A percentile compares a stretch with the other conserved stretches of the same genome.
Conservation (phyloP, 92 coral and sea anemone species). For the Zoanthus sansibaricus region DNA sequence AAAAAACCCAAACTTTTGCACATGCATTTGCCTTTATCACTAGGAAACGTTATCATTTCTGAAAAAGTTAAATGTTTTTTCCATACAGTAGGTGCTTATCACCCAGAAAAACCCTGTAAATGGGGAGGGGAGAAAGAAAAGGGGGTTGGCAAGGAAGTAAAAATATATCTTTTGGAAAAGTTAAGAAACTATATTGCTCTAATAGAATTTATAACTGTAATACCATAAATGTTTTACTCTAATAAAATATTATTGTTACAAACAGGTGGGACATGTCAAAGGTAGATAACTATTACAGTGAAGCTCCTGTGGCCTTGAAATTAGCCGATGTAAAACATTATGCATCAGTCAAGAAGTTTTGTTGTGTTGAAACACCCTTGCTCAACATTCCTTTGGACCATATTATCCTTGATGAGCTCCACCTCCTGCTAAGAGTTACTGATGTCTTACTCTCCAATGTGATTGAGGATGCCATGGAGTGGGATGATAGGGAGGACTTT, state of each 20-base stretch:
- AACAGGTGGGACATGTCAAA: conserved; percentile 52
- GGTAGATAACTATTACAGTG: conserved; percentile 5
- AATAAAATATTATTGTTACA: background rate
- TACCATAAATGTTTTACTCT: background rate
- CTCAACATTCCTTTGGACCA: conserved; percentile 57
- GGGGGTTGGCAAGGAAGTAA: background rate
- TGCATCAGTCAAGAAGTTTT: conserved; percentile 41
- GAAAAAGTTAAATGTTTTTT: background rate
- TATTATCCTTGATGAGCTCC: conserved; percentile 67
- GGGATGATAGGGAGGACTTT: conserved; percentile 67
- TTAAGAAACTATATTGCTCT: background rate
- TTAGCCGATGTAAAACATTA: conserved; percentile 39
- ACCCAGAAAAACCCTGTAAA: too few species aligned
- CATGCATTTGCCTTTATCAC: conserved; percentile 3
- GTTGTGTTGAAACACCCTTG: conserved; percentile 47
- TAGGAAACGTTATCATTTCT: background rate
- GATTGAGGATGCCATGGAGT: conserved; percentile 54
- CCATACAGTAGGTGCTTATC: too few species aligned
- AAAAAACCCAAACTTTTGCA: background rate
- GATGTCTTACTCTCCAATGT: conserved; percentile 63
- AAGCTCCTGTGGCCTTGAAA: conserved; percentile 44
- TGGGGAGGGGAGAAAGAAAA: too few species aligned
- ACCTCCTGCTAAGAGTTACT: conserved; percentile 57
- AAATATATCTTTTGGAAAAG: background rate
- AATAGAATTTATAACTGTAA: background rate